A percentile compares a stretch with the other conserved stretches of the same genome.
Conservation (phyloP, 30 jellyfish, hydroid and myxozoan genomes). For the Cassiopea xamachana region DNA sequence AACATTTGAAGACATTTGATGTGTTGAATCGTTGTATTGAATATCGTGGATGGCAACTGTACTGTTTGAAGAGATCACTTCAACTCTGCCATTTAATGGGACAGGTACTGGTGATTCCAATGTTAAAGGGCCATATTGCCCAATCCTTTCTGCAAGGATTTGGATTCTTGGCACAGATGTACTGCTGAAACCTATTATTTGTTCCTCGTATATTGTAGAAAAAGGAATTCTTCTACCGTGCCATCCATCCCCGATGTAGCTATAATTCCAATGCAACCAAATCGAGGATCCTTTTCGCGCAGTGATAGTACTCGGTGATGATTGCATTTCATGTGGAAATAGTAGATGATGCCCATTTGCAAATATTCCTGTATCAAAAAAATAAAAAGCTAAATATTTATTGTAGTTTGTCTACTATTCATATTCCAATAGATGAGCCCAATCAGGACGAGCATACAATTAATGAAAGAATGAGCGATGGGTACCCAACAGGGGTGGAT, state of each 20-base stretch:
- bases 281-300: constrained; percentile 32
- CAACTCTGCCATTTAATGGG: constrained; percentile 23
- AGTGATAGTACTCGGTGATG: constrained; percentile 47
- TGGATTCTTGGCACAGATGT: background rate
- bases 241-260: constrained; percentile 10
- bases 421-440: too few relatives aligned
- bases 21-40: constrained; percentile 23
- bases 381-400: too few relatives aligned
- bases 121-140: background rate
- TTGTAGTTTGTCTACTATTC: too few relatives aligned
- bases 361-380: too few relatives aligned
- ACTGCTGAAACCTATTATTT: background rate
- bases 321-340: background rate
- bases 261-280: constrained; percentile 44
- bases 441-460: too few relatives aligned
- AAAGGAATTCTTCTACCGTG: background rate
- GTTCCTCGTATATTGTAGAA: background rate
- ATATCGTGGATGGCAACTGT: constrained; percentile 27
- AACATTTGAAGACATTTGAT: constrained; percentile 18
- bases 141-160: constrained; percentile 17
- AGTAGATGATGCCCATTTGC: too few relatives aligned
- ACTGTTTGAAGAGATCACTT: constrained; percentile 27
- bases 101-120: constrained; percentile 15
- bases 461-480: too few relatives aligned
- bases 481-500: too few relatives aligned